Conservation (phyloP, 2,797 vertebrate genomes). For the Trachops cirrhosus region DNA sequence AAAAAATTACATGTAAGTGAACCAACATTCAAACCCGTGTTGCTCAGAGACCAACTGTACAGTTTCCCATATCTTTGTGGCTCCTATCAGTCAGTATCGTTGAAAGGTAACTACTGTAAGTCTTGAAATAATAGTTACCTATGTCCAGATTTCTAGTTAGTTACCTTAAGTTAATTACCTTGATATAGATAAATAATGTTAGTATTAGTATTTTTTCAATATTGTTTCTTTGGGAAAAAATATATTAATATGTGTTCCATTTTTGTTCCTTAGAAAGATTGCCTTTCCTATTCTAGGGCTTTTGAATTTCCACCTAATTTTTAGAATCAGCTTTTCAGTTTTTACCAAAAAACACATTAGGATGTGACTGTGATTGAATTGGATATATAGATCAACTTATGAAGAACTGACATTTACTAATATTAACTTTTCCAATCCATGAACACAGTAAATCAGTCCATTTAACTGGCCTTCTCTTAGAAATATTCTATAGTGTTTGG, state of each 20-base stretch:
- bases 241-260: not conserved
- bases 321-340: not conserved
- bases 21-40: not conserved
- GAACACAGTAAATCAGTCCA: not conserved
- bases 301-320: constrained; percentile 11
- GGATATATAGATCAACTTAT: not conserved
- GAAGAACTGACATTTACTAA: not conserved
- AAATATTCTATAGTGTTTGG: not conserved
- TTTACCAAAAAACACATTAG: not conserved
- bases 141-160: not conserved
- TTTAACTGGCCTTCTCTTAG: not conserved
- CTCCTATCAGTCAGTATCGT: not conserved
- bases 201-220: not conserved
- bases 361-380: not conserved
- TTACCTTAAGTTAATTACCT: not conserved
- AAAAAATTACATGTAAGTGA: not conserved
- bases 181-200: not conserved
- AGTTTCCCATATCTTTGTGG: not conserved
- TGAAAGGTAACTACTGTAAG: not conserved
- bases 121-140: not conserved
- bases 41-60: not conserved
- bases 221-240: not conserved
- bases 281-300: not conserved
- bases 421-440: not conserved
- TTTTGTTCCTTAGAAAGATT: not conserved